These are phyloP conservation scores for Microcebus lehilahytsara DNA, from an alignment of 2,113 vertebrate genomes.

Conservation along the genomic window DNA sequence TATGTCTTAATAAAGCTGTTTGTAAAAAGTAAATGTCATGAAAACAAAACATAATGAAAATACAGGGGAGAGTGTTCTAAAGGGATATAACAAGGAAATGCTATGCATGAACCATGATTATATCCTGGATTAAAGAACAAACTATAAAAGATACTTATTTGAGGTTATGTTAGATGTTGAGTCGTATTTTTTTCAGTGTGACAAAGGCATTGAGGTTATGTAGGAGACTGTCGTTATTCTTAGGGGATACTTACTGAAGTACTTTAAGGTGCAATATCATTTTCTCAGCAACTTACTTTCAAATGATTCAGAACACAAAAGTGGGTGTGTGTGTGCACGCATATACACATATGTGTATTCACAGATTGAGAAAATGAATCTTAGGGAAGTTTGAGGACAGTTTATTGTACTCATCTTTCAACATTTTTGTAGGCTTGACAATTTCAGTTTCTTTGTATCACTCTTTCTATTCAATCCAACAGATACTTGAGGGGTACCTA, in stretches of 20 bases:
- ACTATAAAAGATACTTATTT: background rate
- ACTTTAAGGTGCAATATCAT: background rate
- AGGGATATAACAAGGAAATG: background rate
- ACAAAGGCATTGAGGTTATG: background rate
- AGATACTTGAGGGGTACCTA: background rate
- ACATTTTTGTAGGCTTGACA: background rate
- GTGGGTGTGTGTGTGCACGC: no score
- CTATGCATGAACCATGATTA: background rate
- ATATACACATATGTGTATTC: accelerated
- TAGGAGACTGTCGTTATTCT: background rate
- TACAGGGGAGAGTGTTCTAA: background rate
- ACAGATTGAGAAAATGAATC: background rate
- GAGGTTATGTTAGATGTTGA: background rate
- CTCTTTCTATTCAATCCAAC: background rate
- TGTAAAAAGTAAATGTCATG: background rate
- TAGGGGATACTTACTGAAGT: background rate
- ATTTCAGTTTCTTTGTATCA: background rate
- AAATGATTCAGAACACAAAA: background rate
- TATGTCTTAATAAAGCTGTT: background rate
- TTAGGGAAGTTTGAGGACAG: background rate
- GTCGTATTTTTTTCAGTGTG: background rate
- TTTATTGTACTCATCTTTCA: no score
- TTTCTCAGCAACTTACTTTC: background rate
- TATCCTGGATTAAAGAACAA: background rate
- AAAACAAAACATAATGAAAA: background rate